Evolutionary conservation across 2,797 vertebrate species (phyloP), one percentile per base, ranked within the genome.

Genomic region (Malurus leucopterus): DNA sequence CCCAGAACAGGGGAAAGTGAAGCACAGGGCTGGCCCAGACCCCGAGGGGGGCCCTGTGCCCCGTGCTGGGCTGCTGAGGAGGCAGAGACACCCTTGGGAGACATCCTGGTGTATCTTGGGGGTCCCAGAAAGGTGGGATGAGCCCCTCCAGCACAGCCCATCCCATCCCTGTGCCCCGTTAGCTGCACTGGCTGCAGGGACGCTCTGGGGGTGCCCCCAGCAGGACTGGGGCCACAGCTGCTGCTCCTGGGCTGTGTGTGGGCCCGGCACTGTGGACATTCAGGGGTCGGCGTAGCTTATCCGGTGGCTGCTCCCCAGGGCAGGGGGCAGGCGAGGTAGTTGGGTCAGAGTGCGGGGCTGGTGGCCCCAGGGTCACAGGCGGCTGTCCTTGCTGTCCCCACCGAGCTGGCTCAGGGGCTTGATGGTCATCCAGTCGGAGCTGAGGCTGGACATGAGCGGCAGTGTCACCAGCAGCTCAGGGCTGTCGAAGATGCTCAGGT

Each of bases 371-470:
- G 70, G 49, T 87, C 83, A 96, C 62, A 44, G 86, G 26, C 29
- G 36, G 21, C 86, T 84, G 74, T 92, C 87, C 76, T 91, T 89
- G 64, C 84, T 65, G 50, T 83, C 91, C 47, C 78, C 63, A 0
- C 30, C 15, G 30, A 68, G 72, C 50, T 47, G 64, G 53, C 86
- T 61, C 50, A 65, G 86, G 23, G 92, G 50, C 3, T 24, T 20
- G 13, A 30, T 10, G 16, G 8, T 27, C 34, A 90, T 82, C 88
- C 93, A 95, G 13, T 40, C 47, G 2, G 63, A 38, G 30, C 87
- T 61, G 74, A 95, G 90, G 77, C 88, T 92, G 69, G 95, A 92
- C 65, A 85, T 2, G 17, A 94, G 51, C 0, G 94, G 93, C 51
- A 86, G 49, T 0, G 24, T 30, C 29, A 61, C 84, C 29, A 40